Evolutionary conservation across 2,888 invertebrate genomes (phyloP).

Genomic region (Xestobium rufovillosum): DNA sequence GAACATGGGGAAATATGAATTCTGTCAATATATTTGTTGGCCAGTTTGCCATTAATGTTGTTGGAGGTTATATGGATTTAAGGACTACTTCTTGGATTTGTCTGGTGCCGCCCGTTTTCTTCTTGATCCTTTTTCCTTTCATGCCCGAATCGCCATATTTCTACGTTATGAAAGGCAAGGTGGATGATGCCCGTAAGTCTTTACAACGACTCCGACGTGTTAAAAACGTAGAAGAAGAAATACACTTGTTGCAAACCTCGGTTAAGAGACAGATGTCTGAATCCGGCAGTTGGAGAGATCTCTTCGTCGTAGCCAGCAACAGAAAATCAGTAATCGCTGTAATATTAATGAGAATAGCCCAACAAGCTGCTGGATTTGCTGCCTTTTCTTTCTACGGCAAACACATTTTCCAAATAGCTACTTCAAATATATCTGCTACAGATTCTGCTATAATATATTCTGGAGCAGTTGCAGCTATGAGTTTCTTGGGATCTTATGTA

Average conservation of each 20-base stretch:
- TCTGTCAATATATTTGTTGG: conserved; percentile 18
- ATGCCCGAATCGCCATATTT: conserved; percentile 38
- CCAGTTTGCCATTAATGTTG: conserved; percentile 10
- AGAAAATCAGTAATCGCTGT: conserved; percentile 28
- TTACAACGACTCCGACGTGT: conserved; percentile 27
- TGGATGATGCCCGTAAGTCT: conserved; percentile 27
- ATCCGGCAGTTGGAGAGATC: conserved; percentile 29
- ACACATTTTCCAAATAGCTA: conserved; percentile 18
- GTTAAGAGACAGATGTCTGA: conserved; percentile 33
- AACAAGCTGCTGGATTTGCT: conserved; percentile 32
- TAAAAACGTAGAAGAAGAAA: conserved; percentile 30
- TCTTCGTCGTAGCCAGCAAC: conserved; percentile 30
- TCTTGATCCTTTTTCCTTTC: conserved; percentile 24
- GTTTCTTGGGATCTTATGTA: conserved; percentile 23
- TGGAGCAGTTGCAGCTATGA: conserved; percentile 20
- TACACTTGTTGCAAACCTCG: conserved; percentile 25
- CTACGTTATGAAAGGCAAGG: conserved; percentile 28
- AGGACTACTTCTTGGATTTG: conserved; percentile 17
- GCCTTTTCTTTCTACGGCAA: conserved; percentile 32
- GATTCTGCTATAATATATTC: conserved; percentile 16
- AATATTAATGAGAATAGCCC: conserved; percentile 27
- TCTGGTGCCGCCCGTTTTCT: conserved; percentile 24
- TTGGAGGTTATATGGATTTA: conserved; percentile 11
- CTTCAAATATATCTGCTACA: conserved; percentile 10
- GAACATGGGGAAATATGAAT: conserved; percentile 22